These are phyloP conservation scores for Syndactyla subalaris DNA, from an alignment of 2,797 vertebrate genomes.

Conservation along the genomic window DNA sequence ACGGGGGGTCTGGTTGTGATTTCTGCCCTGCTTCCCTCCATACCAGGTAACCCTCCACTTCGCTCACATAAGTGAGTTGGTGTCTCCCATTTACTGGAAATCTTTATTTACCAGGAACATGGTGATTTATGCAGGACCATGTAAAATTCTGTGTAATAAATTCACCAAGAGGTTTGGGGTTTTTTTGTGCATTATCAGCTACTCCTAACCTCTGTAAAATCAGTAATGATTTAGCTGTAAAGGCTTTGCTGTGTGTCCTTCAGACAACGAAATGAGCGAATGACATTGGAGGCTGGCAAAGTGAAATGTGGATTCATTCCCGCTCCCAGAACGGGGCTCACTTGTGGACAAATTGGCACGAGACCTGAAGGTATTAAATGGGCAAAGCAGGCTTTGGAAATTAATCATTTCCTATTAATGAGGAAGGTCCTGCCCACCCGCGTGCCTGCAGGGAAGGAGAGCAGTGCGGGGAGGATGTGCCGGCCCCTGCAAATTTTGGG, in stretches of 20 bases:
- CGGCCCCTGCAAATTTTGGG: not conserved
- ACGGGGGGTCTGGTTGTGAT: not conserved
- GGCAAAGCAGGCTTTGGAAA: not conserved
- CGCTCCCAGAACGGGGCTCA: not conserved
- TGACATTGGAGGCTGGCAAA: not conserved
- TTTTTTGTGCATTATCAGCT: not conserved
- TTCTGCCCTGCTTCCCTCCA: not conserved
- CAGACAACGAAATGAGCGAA: not conserved
- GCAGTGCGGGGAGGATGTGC: not conserved
- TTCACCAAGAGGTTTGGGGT: not conserved
- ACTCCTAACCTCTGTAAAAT: not conserved
- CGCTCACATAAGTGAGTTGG: not conserved
- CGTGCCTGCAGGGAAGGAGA: not conserved
- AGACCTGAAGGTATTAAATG: not conserved
- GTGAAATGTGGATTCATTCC: not conserved
- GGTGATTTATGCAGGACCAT: not conserved
- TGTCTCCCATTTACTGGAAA: not conserved
- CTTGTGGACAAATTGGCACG: not conserved
- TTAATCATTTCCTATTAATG: not conserved
- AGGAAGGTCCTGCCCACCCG: not conserved
- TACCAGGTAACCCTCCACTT: not conserved
- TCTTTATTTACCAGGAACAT: not conserved
- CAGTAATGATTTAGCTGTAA: slow-evolving; percentile 36
- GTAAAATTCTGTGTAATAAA: slow-evolving; percentile 18
- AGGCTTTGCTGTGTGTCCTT: slow-evolving; percentile 5